Conservation (phyloP, 2,888 invertebrate genomes). For the Amaurobius ferox region DNA sequence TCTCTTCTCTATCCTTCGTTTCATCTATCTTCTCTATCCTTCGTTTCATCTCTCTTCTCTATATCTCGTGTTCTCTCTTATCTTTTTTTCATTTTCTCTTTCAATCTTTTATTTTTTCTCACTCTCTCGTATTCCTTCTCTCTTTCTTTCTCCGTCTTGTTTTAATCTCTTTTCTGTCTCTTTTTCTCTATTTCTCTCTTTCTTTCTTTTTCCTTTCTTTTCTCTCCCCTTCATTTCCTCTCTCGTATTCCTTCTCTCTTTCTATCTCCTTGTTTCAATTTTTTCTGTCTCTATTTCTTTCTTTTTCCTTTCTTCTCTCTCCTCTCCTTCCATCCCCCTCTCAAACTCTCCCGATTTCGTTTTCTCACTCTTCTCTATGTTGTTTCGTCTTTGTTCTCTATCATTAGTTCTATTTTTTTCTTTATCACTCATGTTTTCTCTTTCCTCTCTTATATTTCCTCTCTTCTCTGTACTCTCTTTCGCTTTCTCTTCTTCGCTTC, state of each 20-base stretch:
- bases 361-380: not conserved
- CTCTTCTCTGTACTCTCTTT: not conserved
- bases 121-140: not conserved
- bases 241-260: not conserved
- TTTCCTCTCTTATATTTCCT: not conserved
- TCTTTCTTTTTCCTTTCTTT: not conserved
- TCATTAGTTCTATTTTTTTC: not conserved
- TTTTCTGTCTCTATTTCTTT: not conserved
- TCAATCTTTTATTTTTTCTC: not conserved
- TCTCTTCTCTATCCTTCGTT: no score
- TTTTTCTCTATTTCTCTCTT: not conserved
- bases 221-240: not conserved
- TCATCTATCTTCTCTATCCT: not conserved
- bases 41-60: not conserved
- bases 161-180: not conserved
- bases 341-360: not conserved
- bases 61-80: no score
- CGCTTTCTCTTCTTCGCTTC: not conserved
- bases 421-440: not conserved
- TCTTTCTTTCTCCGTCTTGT: not conserved
- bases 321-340: not conserved
- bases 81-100: not conserved
- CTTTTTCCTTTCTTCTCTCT: not conserved
- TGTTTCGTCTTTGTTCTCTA: not conserved
- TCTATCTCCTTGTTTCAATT: not conserved